Conservation (phyloP, 2,888 invertebrate genomes). For the Neoitamus cyanurus region DNA sequence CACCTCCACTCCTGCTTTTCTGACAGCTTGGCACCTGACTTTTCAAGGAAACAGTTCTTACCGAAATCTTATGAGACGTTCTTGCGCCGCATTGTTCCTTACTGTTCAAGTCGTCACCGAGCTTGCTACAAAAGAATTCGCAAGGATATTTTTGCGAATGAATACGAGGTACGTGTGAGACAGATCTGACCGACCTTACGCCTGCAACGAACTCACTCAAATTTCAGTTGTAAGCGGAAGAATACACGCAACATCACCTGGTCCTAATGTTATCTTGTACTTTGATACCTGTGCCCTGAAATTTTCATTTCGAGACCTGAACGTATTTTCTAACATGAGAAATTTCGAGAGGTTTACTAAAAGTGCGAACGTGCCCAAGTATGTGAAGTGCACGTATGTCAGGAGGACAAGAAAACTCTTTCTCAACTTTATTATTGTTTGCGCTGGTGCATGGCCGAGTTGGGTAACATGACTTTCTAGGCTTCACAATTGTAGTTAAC, state of each 20-base stretch:
- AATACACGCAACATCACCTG: slow-evolving; percentile 1
- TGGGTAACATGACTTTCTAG: background rate
- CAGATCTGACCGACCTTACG: background rate
- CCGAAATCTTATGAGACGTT: slow-evolving; percentile 5
- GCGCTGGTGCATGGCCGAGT: slow-evolving; percentile 28
- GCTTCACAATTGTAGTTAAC: slow-evolving; percentile 17
- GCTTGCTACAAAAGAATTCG: background rate
- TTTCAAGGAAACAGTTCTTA: slow-evolving; percentile 10
- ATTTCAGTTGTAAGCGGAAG: background rate
- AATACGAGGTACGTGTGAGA: background rate
- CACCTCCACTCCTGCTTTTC: background rate
- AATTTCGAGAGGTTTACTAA: slow-evolving; percentile 17
- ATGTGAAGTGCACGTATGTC: slow-evolving; percentile 27
- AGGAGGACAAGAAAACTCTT: slow-evolving; percentile 29
- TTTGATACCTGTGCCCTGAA: background rate
- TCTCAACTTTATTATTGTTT: slow-evolving; percentile 28
- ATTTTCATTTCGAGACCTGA: background rate
- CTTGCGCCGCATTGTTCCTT: background rate
- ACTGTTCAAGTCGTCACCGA: background rate
- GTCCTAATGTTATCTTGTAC: background rate
- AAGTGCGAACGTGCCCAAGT: slow-evolving; percentile 30
- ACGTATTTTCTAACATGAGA: background rate
- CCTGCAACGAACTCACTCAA: background rate
- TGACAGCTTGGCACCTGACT: slow-evolving; percentile 14
- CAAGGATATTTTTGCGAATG: background rate